Conservation (phyloP, 2,113 vertebrate genomes). For the Chloroceryle aenea region DNA sequence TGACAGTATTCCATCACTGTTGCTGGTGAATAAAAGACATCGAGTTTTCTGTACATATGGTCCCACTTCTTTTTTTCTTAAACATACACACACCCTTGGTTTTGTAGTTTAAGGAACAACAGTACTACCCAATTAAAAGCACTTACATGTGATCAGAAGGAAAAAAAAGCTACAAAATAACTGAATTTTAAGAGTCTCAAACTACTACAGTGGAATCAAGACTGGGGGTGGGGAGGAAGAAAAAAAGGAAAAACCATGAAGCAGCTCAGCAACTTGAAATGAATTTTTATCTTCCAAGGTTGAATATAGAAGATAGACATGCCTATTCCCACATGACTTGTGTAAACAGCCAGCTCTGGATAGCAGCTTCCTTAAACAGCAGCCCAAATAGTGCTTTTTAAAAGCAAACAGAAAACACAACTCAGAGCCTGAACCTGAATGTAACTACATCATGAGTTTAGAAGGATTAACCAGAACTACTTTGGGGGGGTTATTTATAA, state of each 20-base stretch:
- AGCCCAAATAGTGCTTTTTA: neutral
- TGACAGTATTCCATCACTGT: neutral
- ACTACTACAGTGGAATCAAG: neutral
- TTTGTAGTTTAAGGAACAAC: neutral
- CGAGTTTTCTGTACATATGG: neutral
- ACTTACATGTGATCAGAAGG: neutral
- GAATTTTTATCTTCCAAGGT: neutral
- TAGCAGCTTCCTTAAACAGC: neutral
- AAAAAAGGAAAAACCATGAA: neutral
- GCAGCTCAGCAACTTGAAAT: neutral
- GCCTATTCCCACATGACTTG: neutral
- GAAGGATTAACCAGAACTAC: neutral
- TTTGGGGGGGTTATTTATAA: neutral
- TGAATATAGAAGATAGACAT: neutral
- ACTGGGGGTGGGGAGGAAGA: neutral
- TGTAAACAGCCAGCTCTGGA: neutral
- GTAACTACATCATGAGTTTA: neutral
- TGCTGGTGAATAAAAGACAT: neutral
- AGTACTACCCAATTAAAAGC: neutral
- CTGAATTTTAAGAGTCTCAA: neutral
- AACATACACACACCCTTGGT: too few relatives aligned
- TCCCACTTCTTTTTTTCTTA: neutral
- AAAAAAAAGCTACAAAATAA: neutral
- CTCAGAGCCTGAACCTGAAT: neutral
- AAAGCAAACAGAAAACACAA: neutral